These are phyloP conservation scores for Druon quercuslanigerum DNA, from an alignment of 1,140 invertebrate genomes.

Conservation along the genomic window DNA sequence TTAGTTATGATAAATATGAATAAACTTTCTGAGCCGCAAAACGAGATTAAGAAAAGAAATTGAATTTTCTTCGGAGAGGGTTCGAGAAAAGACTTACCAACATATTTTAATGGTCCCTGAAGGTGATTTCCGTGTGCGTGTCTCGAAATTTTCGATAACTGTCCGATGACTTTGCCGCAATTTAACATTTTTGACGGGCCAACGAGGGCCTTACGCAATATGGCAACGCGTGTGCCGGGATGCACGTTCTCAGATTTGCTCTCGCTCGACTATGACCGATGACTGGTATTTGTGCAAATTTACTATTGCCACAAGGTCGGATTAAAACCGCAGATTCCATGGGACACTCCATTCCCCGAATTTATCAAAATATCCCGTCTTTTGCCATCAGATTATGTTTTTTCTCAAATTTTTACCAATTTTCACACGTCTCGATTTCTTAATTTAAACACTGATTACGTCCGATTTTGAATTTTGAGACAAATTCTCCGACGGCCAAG, in stretches of 20 bases:
- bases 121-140: slow-evolving; percentile 45
- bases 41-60: neutral
- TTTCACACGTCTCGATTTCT: neutral
- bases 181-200: slow-evolving; percentile 58
- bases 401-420: too few relatives aligned
- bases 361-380: neutral
- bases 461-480: neutral
- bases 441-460: neutral
- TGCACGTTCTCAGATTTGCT: neutral
- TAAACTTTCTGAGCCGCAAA: neutral
- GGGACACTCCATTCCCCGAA: slow-evolving; percentile 55
- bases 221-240: slow-evolving; percentile 51
- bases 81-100: slow-evolving; percentile 42
- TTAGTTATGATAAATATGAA: neutral
- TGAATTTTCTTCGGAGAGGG: neutral
- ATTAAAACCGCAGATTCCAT: slow-evolving; percentile 32
- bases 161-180: slow-evolving; percentile 52
- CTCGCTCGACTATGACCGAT: slow-evolving; percentile 39
- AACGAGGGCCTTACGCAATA: slow-evolving; percentile 60
- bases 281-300: slow-evolving; percentile 36
- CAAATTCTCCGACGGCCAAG: too few relatives aligned
- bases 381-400: neutral
- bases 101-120: slow-evolving; percentile 40
- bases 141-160: slow-evolving; percentile 55
- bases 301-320: slow-evolving; percentile 36